Evolutionary conservation across 2,113 vertebrate genomes (phyloP).

Genomic region (human): GRCh38 chr22:45173501-45174000

Average conservation of each 20-base stretch:
- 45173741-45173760: accelerated
- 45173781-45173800: neutral
- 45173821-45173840: neutral
- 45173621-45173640: no score
- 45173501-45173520: neutral
- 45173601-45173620: accelerated
- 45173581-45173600: neutral
- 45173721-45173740: no score
- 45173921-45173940: neutral
- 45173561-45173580: neutral
- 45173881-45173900: neutral
- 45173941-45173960: neutral
- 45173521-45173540: neutral
- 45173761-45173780: accelerated
- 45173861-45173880: neutral
- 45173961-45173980: neutral
- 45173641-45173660: neutral
- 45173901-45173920: neutral
- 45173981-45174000: neutral
- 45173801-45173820: no score
- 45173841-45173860: accelerated
- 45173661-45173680: accelerated
- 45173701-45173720: accelerated
- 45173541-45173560: no score
- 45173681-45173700: neutral